phyloP scores from a whole-genome alignment of 2,797 vertebrate species.

The Poecilia gillii region DNA sequence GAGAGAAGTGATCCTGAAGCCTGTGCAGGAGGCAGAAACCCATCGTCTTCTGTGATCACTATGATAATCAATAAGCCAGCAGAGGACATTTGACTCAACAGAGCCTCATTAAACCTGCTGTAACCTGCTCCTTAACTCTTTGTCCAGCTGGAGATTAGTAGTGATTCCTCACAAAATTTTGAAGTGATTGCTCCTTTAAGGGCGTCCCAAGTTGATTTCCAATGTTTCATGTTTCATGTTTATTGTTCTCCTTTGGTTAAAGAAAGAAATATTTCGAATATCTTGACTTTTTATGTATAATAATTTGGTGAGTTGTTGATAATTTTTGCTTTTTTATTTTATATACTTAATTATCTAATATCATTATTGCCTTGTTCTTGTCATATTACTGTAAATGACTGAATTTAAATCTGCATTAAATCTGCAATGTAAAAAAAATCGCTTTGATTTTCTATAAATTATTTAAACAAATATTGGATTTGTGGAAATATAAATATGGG shows the following conservation, averaged over 20 bases:
- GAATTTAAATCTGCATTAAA: background rate
- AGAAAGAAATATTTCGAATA: background rate
- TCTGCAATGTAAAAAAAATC: background rate
- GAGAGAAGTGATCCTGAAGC: constrained; percentile 70
- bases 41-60: constrained; percentile 32
- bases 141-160: background rate
- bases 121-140: background rate
- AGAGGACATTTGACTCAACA: background rate
- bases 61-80: background rate
- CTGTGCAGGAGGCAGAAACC: constrained; percentile 63
- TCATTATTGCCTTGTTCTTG: background rate
- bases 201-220: background rate
- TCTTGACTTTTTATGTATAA: background rate
- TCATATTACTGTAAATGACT: background rate
- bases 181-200: background rate
- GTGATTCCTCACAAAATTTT: background rate
- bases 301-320: background rate
- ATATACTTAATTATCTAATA: background rate
- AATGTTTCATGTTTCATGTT: background rate
- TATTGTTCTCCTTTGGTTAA: background rate
- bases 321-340: background rate
- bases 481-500: too few relatives aligned
- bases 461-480: too few relatives aligned
- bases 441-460: too few relatives aligned
- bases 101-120: background rate